Conservation (phyloP, 2,797 vertebrate genomes). For the Mus caroli region DNA sequence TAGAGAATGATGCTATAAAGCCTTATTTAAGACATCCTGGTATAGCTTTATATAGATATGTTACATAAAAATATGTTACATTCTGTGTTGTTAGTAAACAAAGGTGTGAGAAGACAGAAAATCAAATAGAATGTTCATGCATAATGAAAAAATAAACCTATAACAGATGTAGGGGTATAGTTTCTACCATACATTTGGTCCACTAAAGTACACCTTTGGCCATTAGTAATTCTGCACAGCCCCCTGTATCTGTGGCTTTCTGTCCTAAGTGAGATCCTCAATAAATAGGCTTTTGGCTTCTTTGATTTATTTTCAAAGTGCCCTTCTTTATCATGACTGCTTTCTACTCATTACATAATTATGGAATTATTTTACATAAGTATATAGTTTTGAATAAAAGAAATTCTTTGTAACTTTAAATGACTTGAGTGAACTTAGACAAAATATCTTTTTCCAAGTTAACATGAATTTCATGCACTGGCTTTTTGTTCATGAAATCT, state of each 20-base stretch:
- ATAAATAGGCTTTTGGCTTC: not conserved
- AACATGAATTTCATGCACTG: not conserved
- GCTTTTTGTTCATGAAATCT: not conserved
- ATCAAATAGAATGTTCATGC: not conserved
- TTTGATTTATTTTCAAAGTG: not conserved
- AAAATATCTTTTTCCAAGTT: not conserved
- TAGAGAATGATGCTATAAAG: not conserved
- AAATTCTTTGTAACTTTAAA: not conserved
- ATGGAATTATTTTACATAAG: not conserved
- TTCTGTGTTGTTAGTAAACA: not conserved
- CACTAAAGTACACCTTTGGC: not conserved
- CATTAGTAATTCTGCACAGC: not conserved
- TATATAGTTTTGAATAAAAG: not conserved
- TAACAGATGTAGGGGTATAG: not conserved
- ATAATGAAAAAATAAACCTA: not conserved
- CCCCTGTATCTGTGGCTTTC: not conserved
- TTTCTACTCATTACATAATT: slow-evolving; percentile 16
- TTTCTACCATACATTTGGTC: not conserved
- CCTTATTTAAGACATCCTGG: not conserved
- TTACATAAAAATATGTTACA: not conserved
- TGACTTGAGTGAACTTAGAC: not conserved
- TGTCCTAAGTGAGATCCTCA: not conserved
- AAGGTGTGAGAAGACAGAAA: not conserved
- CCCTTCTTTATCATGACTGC: not conserved
- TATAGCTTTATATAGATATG: not conserved